These are phyloP conservation scores for Scrobipalpa atriplicella DNA, from an alignment of 2,888 invertebrate genomes.

Conservation along the genomic window DNA sequence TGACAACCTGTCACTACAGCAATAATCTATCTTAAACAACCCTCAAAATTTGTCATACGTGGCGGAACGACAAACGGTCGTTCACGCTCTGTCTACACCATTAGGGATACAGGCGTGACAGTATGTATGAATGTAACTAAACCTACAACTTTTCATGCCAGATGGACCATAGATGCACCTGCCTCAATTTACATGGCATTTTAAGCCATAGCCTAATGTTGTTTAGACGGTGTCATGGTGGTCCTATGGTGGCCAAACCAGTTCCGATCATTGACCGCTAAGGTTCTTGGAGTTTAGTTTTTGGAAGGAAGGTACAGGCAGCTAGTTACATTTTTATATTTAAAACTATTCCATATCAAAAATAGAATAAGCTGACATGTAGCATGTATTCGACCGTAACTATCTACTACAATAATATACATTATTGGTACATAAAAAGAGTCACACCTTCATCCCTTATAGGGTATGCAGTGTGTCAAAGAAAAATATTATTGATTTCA, in stretches of 20 bases:
- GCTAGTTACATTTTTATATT: not conserved
- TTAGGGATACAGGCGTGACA: no score
- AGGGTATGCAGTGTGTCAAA: no score
- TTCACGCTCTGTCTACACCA: no score
- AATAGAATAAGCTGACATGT: not conserved
- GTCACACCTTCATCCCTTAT: no score
- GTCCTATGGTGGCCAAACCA: conserved; percentile 5
- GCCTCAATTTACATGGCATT: conserved; percentile 14
- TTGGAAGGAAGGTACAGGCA: not conserved
- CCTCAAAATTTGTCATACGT: no score
- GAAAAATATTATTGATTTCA: no score
- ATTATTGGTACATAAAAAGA: no score
- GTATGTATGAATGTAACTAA: conserved; percentile 1
- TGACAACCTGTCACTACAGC: no score
- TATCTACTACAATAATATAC: no score
- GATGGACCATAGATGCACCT: not conserved
- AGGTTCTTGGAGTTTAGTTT: not conserved
- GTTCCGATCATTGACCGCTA: conserved; percentile 5
- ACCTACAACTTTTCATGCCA: not conserved
- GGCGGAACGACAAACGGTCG: no score
- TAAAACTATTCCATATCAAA: not conserved
- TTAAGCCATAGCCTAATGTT: not conserved
- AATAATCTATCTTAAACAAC: no score
- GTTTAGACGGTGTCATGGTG: conserved; percentile 13
- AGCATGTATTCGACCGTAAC: no score